phyloP scores from a whole-genome alignment of 1,140 invertebrate genomes.

The Pogonognathellus flavescens region DNA sequence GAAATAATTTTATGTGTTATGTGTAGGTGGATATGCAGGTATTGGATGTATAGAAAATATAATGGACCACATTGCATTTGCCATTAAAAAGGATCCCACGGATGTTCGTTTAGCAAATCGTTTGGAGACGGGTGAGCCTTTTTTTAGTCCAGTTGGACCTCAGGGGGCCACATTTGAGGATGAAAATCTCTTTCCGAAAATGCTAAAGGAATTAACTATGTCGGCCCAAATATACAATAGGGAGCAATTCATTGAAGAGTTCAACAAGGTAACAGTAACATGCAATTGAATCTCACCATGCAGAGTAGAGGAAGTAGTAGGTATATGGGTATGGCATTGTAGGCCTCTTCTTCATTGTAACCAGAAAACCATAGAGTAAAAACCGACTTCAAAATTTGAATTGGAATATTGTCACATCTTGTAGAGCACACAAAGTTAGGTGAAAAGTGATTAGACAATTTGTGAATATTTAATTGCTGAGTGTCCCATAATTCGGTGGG shows the following conservation, averaged over 20 bases:
- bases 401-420: too few relatives aligned
- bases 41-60: conserved; percentile 80
- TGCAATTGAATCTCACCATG: too few relatives aligned
- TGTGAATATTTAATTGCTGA: too few relatives aligned
- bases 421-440: too few relatives aligned
- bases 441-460: too few relatives aligned
- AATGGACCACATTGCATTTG: conserved; percentile 84
- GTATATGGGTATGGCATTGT: too few relatives aligned
- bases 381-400: too few relatives aligned
- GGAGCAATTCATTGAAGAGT: conserved; percentile 32
- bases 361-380: too few relatives aligned
- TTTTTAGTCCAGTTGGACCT: conserved; percentile 71
- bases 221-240: conserved; percentile 24
- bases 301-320: too few relatives aligned
- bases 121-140: conserved; percentile 42
- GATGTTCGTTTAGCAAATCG: conserved; percentile 72
- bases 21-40: conserved; percentile 75
- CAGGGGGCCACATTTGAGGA: conserved; percentile 72
- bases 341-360: too few relatives aligned
- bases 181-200: conserved; percentile 67
- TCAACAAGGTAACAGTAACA: conserved; percentile 38
- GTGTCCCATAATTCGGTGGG: too few relatives aligned
- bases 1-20: neutral
- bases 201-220: conserved; percentile 43
- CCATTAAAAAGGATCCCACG: conserved; percentile 77